These are phyloP conservation scores for Agonopterix heracliana DNA, from an alignment of 2,888 invertebrate genomes.

Conservation along the genomic window DNA sequence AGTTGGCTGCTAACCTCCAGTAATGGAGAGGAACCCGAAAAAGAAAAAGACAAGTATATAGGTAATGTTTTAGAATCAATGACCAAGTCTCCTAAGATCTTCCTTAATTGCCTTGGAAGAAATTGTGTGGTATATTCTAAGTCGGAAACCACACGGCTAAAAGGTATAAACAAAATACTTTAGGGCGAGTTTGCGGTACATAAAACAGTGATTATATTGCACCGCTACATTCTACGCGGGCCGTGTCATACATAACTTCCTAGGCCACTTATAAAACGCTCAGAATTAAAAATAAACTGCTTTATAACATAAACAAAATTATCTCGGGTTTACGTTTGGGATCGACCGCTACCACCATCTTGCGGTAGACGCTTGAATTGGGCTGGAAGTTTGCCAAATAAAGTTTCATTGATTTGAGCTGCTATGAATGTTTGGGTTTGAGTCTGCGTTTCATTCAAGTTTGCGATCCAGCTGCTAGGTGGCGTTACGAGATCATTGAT, in stretches of 20 bases:
- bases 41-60: no score
- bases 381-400: conserved; percentile 37
- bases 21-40: no score
- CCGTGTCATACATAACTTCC: conserved; percentile 51
- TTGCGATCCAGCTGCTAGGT: conserved; percentile 23
- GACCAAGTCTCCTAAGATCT: no score
- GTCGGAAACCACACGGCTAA: no score
- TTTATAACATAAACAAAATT: conserved; percentile 51
- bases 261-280: conserved; percentile 68
- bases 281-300: conserved; percentile 64
- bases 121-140: no score
- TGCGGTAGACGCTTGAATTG: conserved; percentile 21
- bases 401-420: conserved; percentile 5
- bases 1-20: no score
- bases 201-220: conserved; percentile 22
- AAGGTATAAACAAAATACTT: no score
- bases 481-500: conserved; percentile 14
- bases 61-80: no score
- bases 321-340: conserved; percentile 10
- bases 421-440: conserved; percentile 14
- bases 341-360: conserved; percentile 45
- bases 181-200: no score
- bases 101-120: no score
- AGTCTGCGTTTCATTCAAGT: conserved; percentile 16
- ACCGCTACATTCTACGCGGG: conserved; percentile 35